These are phyloP conservation scores for Rhagophthalmus giganteus DNA, from an alignment of 2,888 invertebrate genomes.

Conservation along the genomic window DNA sequence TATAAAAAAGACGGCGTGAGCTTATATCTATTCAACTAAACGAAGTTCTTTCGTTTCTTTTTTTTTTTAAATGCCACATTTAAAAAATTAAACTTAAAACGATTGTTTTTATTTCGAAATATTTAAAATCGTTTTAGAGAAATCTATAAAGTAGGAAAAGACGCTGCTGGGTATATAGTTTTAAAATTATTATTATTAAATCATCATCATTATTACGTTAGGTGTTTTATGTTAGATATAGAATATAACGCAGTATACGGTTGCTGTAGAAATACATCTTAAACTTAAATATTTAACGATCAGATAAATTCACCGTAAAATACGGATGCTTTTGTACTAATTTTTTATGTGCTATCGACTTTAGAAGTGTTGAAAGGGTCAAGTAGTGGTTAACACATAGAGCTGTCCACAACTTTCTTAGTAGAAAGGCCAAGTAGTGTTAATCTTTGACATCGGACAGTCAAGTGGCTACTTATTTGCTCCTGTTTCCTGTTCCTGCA, in stretches of 20 bases:
- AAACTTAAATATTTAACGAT: constrained; percentile 27
- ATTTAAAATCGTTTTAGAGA: too few species aligned
- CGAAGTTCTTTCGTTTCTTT: constrained; percentile 3
- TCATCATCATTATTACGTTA: too few species aligned
- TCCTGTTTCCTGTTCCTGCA: constrained; percentile 26
- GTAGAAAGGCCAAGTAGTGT: constrained; percentile 32
- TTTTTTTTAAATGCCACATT: too few species aligned
- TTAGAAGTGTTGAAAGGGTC: constrained; percentile 14
- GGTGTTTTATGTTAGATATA: too few species aligned
- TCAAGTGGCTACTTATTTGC: constrained; percentile 34
- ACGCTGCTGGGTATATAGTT: too few species aligned
- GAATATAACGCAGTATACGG: too few species aligned
- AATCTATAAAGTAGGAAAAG: too few species aligned
- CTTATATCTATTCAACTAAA: constrained; percentile 12
- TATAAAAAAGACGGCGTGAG: constrained; percentile 29
- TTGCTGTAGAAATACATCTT: constrained; percentile 34
- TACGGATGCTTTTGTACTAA: constrained; percentile 15
- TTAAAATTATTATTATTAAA: too few species aligned
- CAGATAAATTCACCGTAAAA: too few species aligned
- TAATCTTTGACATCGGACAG: constrained; percentile 37
- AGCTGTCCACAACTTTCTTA: constrained; percentile 11
- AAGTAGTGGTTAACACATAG: constrained; percentile 23
- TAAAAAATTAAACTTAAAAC: too few species aligned
- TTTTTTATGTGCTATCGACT: constrained; percentile 24
- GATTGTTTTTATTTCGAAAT: too few species aligned